Percentiles rank a stretch among this genome's conserved stretches.
phyloP scores from a whole-genome alignment of 2,113 vertebrate genomes.

The Deroptyus accipitrinus region DNA sequence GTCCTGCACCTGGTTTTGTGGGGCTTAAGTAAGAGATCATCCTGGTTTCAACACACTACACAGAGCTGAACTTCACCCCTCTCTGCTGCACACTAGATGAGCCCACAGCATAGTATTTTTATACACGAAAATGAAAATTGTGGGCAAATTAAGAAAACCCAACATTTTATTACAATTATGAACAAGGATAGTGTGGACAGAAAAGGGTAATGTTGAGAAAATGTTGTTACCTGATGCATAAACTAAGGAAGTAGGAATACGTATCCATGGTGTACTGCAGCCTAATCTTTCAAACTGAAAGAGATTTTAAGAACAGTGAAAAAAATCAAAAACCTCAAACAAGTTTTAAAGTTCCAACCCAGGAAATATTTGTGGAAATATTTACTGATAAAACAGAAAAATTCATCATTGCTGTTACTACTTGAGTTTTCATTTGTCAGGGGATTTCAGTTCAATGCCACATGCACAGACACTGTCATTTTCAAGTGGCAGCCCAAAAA shows the following conservation, averaged over 20 bases:
- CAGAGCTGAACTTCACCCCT: background rate
- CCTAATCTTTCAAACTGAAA: conserved; percentile 91
- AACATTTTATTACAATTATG: background rate
- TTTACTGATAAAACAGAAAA: background rate
- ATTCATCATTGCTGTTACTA: background rate
- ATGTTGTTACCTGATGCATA: conserved; percentile 85
- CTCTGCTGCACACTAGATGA: background rate
- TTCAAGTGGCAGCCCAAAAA: background rate
- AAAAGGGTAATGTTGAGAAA: background rate
- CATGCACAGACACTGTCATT: background rate
- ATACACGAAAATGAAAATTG: background rate
- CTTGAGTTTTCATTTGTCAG: background rate
- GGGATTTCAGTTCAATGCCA: background rate
- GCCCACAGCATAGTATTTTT: background rate
- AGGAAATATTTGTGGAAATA: background rate
- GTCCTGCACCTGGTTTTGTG: background rate
- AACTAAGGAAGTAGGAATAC: conserved; percentile 83
- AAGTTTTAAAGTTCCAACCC: background rate
- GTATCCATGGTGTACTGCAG: conserved; percentile 83
- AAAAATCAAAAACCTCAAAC: background rate
- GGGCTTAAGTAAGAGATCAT: background rate
- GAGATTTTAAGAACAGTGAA: background rate
- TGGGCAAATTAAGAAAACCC: background rate
- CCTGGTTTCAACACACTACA: background rate
- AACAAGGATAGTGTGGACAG: background rate